Evolutionary conservation across 30 jellyfish, hydroid and myxozoan genomes (phyloP), one percentile per base, ranked within the genome.

Genomic region (Mastigias papua): DNA sequence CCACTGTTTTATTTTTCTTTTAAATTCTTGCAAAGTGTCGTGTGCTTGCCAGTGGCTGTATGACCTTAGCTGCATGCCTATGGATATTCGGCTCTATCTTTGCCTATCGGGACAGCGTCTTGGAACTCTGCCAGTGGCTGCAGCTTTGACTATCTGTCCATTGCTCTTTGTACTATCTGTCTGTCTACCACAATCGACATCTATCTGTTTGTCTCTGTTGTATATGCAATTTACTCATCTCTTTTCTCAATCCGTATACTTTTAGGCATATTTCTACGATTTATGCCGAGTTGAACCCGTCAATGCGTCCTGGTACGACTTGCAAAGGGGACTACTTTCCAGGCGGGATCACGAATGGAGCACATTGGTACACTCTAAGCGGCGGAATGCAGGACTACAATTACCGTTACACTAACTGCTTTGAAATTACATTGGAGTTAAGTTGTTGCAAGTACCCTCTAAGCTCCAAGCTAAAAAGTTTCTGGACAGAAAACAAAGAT

Each of bases 371-470:
- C 91, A 20, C 85, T 16, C 70, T 96, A 20, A 76, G 88, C 19
- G 99, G 99, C 2, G 98, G 99, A 8, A 96, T 96, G 99, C 99
- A 96, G 73, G 99, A 96, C 74, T 96, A 96, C 95, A 96, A 96
- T 70, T 96, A 96, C 87, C 89, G 89, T 30, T 87, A 80, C 68
- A 75, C 97, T 21, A 91, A 96, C 79, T 96, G 99, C 75, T 86
- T 96, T 79, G 99, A 96, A 70, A 82, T 96, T 60, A 91, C 98
- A 22, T 37, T 96, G 73, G 99, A 91, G 71, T 48, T 96, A 22
- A 91, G 99, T 76, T 96, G 99, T 64, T 58, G 86, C 65, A 96
- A 96, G 62, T 87, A 76, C 77, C 98, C 98, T 16, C 21, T 17
- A 42, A 65, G 31, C 21, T 20, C 63, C 5, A 50, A 63, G 72